Base-by-base conservation (phyloP, 53 echinoderm and acorn worm species). In the Apostichopus leukothele region DNA sequence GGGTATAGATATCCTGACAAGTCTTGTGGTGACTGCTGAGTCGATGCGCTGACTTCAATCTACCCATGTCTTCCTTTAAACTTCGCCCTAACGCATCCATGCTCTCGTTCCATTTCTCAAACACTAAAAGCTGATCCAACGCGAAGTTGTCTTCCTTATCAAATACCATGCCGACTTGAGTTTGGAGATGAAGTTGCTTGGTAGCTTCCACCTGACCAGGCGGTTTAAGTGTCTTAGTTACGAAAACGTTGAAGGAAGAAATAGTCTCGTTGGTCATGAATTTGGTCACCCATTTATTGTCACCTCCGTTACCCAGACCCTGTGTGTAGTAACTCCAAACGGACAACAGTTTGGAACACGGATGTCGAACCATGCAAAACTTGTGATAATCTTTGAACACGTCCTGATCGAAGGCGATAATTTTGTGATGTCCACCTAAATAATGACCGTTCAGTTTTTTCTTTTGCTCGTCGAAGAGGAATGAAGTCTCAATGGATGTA, bases 351-450 rank as follows among this genome's bases (percentile, higher is more conserved):
- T 60, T 61, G 14, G 84, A 84, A 50, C 84, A 84, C 14, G 84
- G 84, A 84, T 84, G 84, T n/a, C 84, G 67, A 27, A 84, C 84
- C 60, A 84, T 84, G 63, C 20, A 55, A 67, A 84, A 84, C 9
- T 84, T 84, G 55, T 66, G 67, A 16, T 84, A 84, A 5, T 21
- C 13, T 25, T 23, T 67, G 16, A 66, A 84, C 6, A 27, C 55
- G 7, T 84, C 67, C 26, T 66, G 20, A 25, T 84, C 67, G 39
- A 84, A 84, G 12, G 63, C 84, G 4, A 6, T 39, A 39, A 84
- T 84, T 25, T 84, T 84, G 84, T 84, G 67, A n/a, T 85, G 63
- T 1, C 66, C 85, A 66, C 63, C 85, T 16, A 68, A 39, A 63
- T 27, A 18, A 27, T 67, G 61, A 8, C 60, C n/a, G 5, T 25